These are phyloP conservation scores for Tenthredo scrophulariae DNA, from an alignment of 2,888 invertebrate genomes.

Conservation along the genomic window DNA sequence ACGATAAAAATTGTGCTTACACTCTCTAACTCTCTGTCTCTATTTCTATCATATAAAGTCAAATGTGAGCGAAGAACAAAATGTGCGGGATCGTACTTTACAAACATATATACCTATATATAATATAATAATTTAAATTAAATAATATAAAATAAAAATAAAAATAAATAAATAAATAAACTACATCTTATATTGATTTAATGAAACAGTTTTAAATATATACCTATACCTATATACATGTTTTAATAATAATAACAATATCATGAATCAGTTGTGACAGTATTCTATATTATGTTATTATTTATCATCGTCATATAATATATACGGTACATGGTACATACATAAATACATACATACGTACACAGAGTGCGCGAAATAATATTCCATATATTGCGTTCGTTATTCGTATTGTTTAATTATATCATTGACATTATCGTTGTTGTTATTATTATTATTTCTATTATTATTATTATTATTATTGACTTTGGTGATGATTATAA, in stretches of 20 bases:
- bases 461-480: neutral
- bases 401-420: constrained; percentile 1
- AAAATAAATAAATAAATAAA: neutral
- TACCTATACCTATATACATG: too few relatives aligned
- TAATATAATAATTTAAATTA: neutral
- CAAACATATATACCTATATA: neutral
- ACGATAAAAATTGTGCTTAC: too few relatives aligned
- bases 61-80: too few relatives aligned
- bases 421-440: constrained; percentile 10
- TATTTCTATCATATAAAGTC: too few relatives aligned
- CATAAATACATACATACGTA: neutral
- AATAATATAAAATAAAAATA: neutral
- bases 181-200: neutral
- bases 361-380: neutral
- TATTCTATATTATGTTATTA: neutral
- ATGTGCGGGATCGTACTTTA: neutral
- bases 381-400: neutral
- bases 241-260: neutral
- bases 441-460: neutral
- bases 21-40: too few relatives aligned
- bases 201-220: neutral
- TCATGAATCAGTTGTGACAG: neutral
- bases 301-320: neutral
- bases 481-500: constrained; percentile 8
- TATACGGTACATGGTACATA: neutral